Evolutionary conservation across 2,888 invertebrate genomes (phyloP).

Genomic region (Drosophila greeni): DNA sequence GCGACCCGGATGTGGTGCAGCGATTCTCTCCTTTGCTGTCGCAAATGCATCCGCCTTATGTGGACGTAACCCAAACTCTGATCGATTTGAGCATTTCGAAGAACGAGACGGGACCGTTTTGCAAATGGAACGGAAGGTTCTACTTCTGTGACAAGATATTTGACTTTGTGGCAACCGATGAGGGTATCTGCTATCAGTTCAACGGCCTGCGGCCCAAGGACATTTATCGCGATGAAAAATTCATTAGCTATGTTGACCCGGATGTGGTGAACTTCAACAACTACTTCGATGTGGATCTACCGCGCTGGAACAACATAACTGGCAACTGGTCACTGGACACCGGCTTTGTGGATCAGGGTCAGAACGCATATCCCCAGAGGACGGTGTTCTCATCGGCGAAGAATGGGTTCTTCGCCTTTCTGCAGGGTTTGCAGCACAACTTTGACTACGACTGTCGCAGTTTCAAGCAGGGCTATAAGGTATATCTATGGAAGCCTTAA

Average conservation of each 20-base stretch:
- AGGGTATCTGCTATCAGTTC: slow-evolving; percentile 78
- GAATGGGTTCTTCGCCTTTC: slow-evolving; percentile 83
- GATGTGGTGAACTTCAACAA: slow-evolving; percentile 70
- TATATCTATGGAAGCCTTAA: slow-evolving; percentile 35
- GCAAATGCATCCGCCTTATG: slow-evolving; percentile 32
- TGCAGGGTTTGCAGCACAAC: slow-evolving; percentile 82
- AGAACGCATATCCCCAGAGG: slow-evolving; percentile 84
- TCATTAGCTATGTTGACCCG: slow-evolving; percentile 68
- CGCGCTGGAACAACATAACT: slow-evolving; percentile 54
- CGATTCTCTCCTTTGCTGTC: slow-evolving; percentile 60
- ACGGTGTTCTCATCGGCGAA: slow-evolving; percentile 83
- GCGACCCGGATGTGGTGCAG: slow-evolving; percentile 71
- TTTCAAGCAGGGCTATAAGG: slow-evolving; percentile 86
- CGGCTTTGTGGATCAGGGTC: slow-evolving; percentile 81
- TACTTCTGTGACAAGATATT: slow-evolving; percentile 76
- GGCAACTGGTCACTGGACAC: slow-evolving; percentile 82
- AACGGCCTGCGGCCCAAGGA: slow-evolving; percentile 74
- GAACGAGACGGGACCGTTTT: slow-evolving; percentile 75
- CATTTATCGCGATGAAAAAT: slow-evolving; percentile 72
- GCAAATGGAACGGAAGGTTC: slow-evolving; percentile 75
- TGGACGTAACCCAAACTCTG: slow-evolving; percentile 61
- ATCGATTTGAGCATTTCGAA: slow-evolving; percentile 72
- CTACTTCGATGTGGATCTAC: slow-evolving; percentile 52
- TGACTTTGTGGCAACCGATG: slow-evolving; percentile 76
- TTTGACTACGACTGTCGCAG: slow-evolving; percentile 86